Base-by-base conservation (phyloP, 2,888 invertebrate genomes). In the Autographa gamma region DNA sequence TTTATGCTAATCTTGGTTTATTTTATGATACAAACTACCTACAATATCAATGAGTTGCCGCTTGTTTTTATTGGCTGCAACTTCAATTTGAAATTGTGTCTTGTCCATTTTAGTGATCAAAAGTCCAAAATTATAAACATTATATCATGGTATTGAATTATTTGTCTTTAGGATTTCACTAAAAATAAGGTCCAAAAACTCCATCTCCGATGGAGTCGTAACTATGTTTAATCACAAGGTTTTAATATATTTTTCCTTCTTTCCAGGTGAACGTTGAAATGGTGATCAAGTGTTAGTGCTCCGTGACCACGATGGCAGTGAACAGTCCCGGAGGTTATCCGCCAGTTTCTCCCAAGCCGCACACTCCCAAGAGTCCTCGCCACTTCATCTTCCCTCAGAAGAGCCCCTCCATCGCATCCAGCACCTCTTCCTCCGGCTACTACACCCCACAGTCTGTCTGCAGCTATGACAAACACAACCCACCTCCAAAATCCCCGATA, bases 241-340 rank as follows among this genome's bases (percentile, higher is more conserved):
- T 80, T 76, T 80, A 11, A 48, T 62, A 0, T 16, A 1, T 0
- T 64, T 82, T 77, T 83, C 76, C 79, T 84, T 89, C 64, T 85
- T 94, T 93, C 1, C 93, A 95, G 95, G 86, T 93, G 66, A 81
- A 65, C 74, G 77, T 80, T 89, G 91, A 89, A 85, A 93, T 93
- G 92, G 79, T 72, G 77, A 61, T 43, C 9, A 58, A 73, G 83
- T 79, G 73, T 54, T 59, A 86, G 73, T 85, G 83, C 74, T 73
- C 83, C 73, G 74, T 82, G 88, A 87, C 86, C 87, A 90, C 81
- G 80, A 96, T 96, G 96, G 96, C 96, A 80, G 95, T 96, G 81
- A 96, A 96, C 88, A 96, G 96, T 82, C 96, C 96, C 6, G 96
- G 96, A 82, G 94, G 96, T 79, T 96, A 96, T 83, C 96, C 94